phyloP scores from a whole-genome alignment of 2,113 vertebrate species.

The Dromas ardeola region DNA sequence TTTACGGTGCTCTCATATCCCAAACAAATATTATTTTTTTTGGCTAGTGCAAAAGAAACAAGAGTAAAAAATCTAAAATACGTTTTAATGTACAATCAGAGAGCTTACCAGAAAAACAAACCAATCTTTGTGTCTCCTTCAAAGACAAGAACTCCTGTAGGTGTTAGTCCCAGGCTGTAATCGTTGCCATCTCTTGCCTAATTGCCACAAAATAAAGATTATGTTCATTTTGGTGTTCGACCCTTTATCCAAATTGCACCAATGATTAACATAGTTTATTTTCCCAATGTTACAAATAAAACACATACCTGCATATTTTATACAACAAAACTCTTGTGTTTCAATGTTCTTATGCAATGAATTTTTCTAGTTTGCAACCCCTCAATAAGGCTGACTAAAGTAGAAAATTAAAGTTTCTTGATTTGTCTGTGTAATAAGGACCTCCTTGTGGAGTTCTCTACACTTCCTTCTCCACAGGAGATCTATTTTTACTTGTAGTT shows the following conservation, averaged over 20 bases:
- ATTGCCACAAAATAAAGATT: constrained; percentile 36
- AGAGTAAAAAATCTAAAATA: neutral
- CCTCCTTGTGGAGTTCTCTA: neutral
- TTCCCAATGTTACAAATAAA: neutral
- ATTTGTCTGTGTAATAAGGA: neutral
- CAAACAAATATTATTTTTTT: neutral
- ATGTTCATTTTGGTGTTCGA: neutral
- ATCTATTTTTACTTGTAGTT: neutral
- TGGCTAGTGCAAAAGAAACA: neutral
- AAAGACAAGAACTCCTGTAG: constrained; percentile 97
- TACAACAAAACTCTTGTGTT: neutral
- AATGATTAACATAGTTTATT: neutral
- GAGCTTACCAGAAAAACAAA: constrained; percentile 94
- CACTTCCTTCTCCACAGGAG: neutral
- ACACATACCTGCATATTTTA: neutral
- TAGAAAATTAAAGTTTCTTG: neutral
- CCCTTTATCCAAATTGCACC: neutral
- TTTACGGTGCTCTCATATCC: neutral
- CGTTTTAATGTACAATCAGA: neutral
- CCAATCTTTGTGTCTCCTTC: constrained; percentile 98
- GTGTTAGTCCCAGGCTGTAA: constrained; percentile 95
- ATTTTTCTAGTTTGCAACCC: neutral
- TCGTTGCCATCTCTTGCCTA: constrained; percentile 97
- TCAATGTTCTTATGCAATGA: neutral
- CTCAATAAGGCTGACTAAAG: neutral